Evolutionary conservation across 2,797 vertebrate species (phyloP).

Genomic region (Cichlasoma orientale): DNA sequence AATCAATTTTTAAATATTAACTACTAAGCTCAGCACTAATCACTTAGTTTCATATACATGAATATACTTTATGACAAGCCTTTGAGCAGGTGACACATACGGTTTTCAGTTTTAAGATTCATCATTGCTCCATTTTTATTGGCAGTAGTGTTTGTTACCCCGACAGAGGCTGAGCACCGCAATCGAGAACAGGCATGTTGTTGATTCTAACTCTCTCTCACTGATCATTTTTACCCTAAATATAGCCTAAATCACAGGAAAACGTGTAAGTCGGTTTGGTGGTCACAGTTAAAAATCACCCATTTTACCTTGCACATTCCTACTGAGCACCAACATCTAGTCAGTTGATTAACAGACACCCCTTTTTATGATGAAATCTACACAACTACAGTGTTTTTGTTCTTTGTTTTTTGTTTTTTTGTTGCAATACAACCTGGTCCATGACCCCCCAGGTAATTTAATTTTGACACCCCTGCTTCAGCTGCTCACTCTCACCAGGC

Average conservation of each 20-base stretch:
- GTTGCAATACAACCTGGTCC: not conserved
- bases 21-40: too few relatives aligned
- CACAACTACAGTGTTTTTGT: not conserved
- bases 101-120: not conserved
- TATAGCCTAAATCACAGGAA: too few relatives aligned
- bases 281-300: not conserved
- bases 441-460: slow-evolving; percentile 9
- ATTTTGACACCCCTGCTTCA: slow-evolving; percentile 11
- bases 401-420: not conserved
- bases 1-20: too few relatives aligned
- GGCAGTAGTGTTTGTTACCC: not conserved
- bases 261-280: not conserved
- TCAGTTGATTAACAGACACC: not conserved
- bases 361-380: not conserved
- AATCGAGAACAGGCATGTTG: not conserved
- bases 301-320: not conserved
- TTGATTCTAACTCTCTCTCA: not conserved
- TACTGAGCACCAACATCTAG: not conserved
- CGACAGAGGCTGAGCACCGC: not conserved
- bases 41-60: too few relatives aligned
- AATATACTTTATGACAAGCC: too few relatives aligned
- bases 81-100: too few relatives aligned
- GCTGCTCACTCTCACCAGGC: slow-evolving; percentile 19
- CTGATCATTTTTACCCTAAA: not conserved
- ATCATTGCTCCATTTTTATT: not conserved